Evolutionary conservation across 2,113 vertebrate genomes (phyloP), one percentile per base, ranked within the genome.

Genomic region (Electrona antarctica): DNA sequence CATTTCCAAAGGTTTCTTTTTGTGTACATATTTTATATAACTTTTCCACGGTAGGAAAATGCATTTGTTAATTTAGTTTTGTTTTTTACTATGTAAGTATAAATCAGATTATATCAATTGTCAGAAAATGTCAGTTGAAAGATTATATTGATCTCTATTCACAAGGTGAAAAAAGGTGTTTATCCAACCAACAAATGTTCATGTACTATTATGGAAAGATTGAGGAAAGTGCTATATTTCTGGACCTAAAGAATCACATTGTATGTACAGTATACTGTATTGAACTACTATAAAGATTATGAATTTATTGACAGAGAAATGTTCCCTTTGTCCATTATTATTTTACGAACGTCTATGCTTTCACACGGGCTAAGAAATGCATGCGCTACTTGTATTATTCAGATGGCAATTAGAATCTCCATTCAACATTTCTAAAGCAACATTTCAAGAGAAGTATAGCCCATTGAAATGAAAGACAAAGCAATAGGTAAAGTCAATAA

Each of bases 401-500:
- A 15, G 4, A 66, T 54, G 33, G 33, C 33, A 41, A 41, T 55
- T 33, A 55, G 29, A 54, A 28, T 60, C 2, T 15, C 0, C 3
- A 56, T 6, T 7, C 15, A 10, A 50, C 7, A 50, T 56, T 14
- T 56, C 54, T 21, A 21, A 21, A 21, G 21, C 21, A 21, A 21
- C 21, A 50, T 56, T 14, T 56, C 54, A 56, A 56, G 9, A 41
- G 28, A 64, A 7, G 51, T 28, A 8, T 4, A 7, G 21, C 56
- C 8, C 15, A 28, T 2, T 41, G 10, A 9, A 60, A 69, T 41
- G 33, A 48, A 62, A 48, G 7, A 60, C 57, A 66, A 41, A 41
- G 33, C 33, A 15, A 70, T 64, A 69, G 15, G 64, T 69, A 83
- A 63, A 67, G 84, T 88, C 62, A 66, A 62, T 76, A 81, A 84